Evolutionary conservation across 2,797 vertebrate species (phyloP).

Genomic region (Sternarchorhynchus goeldii): DNA sequence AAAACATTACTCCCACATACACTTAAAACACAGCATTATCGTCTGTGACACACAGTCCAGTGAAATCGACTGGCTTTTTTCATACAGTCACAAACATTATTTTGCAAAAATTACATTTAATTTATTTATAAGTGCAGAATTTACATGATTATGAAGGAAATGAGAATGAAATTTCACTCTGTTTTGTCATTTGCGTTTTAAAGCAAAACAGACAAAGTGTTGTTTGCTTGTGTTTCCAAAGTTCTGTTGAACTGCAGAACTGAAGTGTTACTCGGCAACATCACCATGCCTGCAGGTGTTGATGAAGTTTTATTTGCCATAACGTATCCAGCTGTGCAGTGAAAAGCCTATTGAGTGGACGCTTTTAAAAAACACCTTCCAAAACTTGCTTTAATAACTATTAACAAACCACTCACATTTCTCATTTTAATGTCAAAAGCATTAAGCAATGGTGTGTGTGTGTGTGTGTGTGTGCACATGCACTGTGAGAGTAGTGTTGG

Average conservation of each 20-base stretch:
- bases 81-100: conserved; percentile 6
- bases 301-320: neutral
- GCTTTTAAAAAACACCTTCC: neutral
- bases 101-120: neutral
- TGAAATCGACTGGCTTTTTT: neutral
- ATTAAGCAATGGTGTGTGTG: conserved; percentile 18
- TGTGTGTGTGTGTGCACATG: conserved; percentile 7
- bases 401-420: conserved; percentile 14
- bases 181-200: neutral
- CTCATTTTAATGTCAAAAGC: conserved; percentile 36
- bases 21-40: conserved; percentile 21
- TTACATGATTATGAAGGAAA: neutral
- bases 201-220: neutral
- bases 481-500: conserved; percentile 27
- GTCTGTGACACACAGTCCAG: conserved; percentile 1
- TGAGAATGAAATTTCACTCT: neutral
- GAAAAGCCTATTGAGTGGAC: neutral
- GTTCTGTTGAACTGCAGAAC: neutral
- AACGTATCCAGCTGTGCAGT: neutral
- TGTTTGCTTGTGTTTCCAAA: neutral
- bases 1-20: conserved; percentile 16
- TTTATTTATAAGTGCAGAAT: neutral
- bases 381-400: conserved; percentile 25
- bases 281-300: neutral
- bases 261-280: neutral